Evolutionary conservation across 2,113 vertebrate genomes (phyloP).

Genomic region (Cichladusa arquata): DNA sequence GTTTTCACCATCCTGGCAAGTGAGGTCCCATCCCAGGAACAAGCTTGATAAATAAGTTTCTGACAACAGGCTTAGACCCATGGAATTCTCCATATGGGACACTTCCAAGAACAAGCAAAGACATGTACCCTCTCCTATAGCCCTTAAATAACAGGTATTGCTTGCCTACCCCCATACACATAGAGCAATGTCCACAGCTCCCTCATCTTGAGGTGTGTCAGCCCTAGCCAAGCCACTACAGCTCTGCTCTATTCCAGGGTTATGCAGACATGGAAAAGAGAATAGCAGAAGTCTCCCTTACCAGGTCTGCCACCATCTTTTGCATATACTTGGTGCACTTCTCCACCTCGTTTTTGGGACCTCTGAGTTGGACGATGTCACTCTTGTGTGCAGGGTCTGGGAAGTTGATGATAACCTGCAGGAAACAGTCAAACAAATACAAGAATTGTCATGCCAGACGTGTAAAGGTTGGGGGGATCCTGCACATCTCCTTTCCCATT

Average conservation of each 20-base stretch:
- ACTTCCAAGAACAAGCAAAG: neutral
- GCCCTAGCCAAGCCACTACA: neutral
- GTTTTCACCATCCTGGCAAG: neutral
- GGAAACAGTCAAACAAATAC: neutral
- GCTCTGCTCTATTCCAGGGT: neutral
- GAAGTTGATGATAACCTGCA: slow-evolving; percentile 98
- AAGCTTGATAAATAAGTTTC: neutral
- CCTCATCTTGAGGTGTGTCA: neutral
- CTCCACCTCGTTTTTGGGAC: slow-evolving; percentile 94
- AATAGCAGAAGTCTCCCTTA: slow-evolving; percentile 57
- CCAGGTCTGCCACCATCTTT: slow-evolving; percentile 97
- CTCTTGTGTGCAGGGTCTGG: slow-evolving; percentile 95
- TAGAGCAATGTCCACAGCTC: neutral
- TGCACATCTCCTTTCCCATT: neutral
- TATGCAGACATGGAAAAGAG: neutral
- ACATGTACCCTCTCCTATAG: neutral
- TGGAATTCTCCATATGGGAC: neutral
- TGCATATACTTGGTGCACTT: slow-evolving; percentile 98
- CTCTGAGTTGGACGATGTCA: slow-evolving; percentile 95
- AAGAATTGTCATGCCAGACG: neutral
- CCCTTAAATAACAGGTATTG: neutral
- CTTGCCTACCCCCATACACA: neutral
- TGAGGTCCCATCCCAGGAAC: neutral
- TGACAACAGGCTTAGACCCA: neutral
- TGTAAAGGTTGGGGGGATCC: neutral